phyloP scores from a whole-genome alignment of 2,797 vertebrate genomes.

The Chaetophractus vellerosus region DNA sequence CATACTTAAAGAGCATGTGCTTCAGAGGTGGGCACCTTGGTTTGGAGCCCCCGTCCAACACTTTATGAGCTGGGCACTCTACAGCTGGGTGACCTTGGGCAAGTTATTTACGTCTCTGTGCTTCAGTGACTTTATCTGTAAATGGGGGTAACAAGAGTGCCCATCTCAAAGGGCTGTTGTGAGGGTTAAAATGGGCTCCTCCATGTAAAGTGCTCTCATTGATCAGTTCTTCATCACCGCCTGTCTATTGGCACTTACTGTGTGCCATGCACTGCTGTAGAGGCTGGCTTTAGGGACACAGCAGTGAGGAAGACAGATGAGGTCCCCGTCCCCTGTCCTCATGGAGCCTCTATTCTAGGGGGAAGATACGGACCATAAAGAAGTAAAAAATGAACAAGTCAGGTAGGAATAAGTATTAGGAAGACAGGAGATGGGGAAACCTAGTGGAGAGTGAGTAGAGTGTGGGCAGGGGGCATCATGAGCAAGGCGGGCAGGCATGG shows the following conservation, averaged over 20 bases:
- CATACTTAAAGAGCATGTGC: rapidly evolving
- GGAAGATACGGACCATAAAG: not conserved
- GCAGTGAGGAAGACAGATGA: not conserved
- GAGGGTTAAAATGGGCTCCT: not conserved
- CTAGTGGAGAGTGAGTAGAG: not conserved
- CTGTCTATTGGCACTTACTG: rapidly evolving
- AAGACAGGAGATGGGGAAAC: not conserved
- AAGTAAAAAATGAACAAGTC: not conserved
- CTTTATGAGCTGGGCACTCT: not conserved
- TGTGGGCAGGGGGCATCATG: not conserved
- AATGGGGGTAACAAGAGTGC: not conserved
- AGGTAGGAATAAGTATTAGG: not conserved
- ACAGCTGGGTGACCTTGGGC: not conserved
- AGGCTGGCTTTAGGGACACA: not conserved
- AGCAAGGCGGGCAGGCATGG: not conserved
- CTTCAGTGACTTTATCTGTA: not conserved
- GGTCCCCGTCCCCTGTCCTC: not conserved
- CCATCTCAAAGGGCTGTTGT: not conserved
- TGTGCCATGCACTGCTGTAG: not conserved
- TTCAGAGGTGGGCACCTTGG: not conserved
- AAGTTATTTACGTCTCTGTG: not conserved
- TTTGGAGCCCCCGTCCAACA: not conserved
- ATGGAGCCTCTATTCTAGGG: not conserved
- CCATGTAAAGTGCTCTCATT: not conserved
- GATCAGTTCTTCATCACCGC: not conserved